These are phyloP conservation scores for Heliconius sara DNA, from an alignment of 2,888 invertebrate genomes.

Conservation along the genomic window DNA sequence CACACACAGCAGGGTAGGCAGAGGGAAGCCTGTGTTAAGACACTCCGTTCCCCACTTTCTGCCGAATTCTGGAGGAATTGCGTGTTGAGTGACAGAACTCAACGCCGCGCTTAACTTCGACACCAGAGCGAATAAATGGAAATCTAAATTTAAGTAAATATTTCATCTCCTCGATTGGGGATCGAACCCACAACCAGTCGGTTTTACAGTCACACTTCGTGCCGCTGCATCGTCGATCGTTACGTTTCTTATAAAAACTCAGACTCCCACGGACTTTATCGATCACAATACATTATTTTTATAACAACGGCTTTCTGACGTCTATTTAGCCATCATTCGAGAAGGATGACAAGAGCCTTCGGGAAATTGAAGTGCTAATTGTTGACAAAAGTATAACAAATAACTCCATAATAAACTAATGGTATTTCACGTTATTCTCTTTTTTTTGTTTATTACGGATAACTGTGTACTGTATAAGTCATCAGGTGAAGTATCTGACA, in stretches of 20 bases:
- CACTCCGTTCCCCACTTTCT: too few relatives aligned
- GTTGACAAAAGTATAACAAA: constrained; percentile 1
- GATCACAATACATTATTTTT: constrained; percentile 3
- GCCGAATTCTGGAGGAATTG: too few relatives aligned
- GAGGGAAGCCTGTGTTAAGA: too few relatives aligned
- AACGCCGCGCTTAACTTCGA: too few relatives aligned
- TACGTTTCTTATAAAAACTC: neutral
- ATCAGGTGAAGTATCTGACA: neutral
- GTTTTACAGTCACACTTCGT: too few relatives aligned
- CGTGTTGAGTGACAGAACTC: too few relatives aligned
- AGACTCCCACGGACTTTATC: neutral
- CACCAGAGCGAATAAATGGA: too few relatives aligned
- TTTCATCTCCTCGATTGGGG: too few relatives aligned
- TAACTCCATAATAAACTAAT: neutral
- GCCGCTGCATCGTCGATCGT: neutral
- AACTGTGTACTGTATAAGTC: neutral
- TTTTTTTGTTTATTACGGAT: neutral
- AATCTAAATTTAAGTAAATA: too few relatives aligned
- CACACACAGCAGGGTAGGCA: too few relatives aligned
- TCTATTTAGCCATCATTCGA: neutral
- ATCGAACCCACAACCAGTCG: too few relatives aligned
- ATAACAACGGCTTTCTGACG: neutral
- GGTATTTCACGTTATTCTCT: neutral
- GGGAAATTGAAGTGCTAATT: constrained; percentile 1
- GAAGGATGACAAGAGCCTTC: neutral